Base-by-base conservation (phyloP, 1,140 invertebrate genomes). In the Camponotus floridanus region DNA sequence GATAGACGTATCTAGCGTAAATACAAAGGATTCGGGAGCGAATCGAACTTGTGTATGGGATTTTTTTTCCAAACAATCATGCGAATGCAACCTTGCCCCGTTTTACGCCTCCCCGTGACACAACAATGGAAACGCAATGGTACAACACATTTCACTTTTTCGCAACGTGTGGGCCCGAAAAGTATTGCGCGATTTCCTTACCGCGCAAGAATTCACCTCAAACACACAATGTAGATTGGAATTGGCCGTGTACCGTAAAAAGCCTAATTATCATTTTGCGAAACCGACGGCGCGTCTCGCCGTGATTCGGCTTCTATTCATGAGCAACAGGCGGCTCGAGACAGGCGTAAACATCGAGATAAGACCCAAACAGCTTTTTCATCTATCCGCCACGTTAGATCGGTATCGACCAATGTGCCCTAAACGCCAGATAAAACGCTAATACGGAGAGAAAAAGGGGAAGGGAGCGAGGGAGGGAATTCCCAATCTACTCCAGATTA, bases 131-230 rank as follows among this genome's bases (percentile, higher is more conserved):
- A 92, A 88, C 88, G 85, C 87, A 88, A 85, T 87, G 87, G 80
- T 88, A 90, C 86, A 91, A 84, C 83, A 91, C 92, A 93, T 92
- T 91, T 92, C 90, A 90, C 91, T 92, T 93, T 94, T 94, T 94
- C 92, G 93, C 92, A 94, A 94, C 76, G 73, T n/a, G 85, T 74
- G 67, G 86, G 88, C 86, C 90, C 76, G 48, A 92, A 92, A 93
- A 92, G 90, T 91, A 88, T 92, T 92, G 91, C 92, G 90, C 87
- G 91, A 92, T 90, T 92, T 92, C 91, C 92, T 90, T 57, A 45
- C 84, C 59, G 88, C 88, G 88, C 85, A 88, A 90, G 88, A 87
- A 89, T 65, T 87, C 74, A 74, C 85, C 65, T 80, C 88, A 80
- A 76, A 85, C 76, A 85, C 70, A 90, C 89, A 90, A 90, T 90